Evolutionary conservation across 2,888 invertebrate genomes (phyloP), one percentile per base, ranked within the genome.

Genomic region (Andrena camellia): DNA sequence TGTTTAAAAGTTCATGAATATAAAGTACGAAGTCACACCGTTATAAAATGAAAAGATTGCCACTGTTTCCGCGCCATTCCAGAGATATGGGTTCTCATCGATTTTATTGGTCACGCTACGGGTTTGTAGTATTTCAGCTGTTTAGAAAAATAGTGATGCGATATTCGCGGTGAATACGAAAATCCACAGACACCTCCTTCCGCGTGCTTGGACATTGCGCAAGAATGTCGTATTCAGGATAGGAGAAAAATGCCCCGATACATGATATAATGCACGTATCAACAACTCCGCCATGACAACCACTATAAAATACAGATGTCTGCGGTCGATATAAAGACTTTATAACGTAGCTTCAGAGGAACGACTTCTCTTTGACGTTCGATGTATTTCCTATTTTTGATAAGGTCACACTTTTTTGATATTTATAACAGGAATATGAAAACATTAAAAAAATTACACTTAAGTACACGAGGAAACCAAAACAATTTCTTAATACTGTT

Each of bases 271-370:
- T 83, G 69, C 85, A 68, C 66, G 79, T 84, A 81, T 86, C 82
- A 78, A 81, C 50, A 74, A 69, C 73, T 62, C 74, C 48, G 48
- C 73, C 50, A 23, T 84, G 66, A 78, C 70, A 63, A 26, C 54
- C 31, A 73, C 33, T 78, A 83, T 83, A 82, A 88, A 88, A 89
- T 85, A 85, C 84, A 81, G 73, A 89, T 88, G 81, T 83, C 85
- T 86, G 76, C 76, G 62, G 69, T 78, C 84, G 85, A 33, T 57
- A 59, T 10, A 35, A 50, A 20, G 42, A 59, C 73, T 62, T 66
- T 63, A 35, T 5, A 17, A 20, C 59, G 31, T 42, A 48, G 54
- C 42, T 57, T 59, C 23, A 17, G 23, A 59, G 35, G 17, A 50
- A 74, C 57, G 66, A 23, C 33, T 59, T 48, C 42, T 10, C 31